A percentile compares a stretch with the other conserved stretches of the same genome.
phyloP scores from a whole-genome alignment of 2,113 vertebrate species.

The Microcebus jonahi region DNA sequence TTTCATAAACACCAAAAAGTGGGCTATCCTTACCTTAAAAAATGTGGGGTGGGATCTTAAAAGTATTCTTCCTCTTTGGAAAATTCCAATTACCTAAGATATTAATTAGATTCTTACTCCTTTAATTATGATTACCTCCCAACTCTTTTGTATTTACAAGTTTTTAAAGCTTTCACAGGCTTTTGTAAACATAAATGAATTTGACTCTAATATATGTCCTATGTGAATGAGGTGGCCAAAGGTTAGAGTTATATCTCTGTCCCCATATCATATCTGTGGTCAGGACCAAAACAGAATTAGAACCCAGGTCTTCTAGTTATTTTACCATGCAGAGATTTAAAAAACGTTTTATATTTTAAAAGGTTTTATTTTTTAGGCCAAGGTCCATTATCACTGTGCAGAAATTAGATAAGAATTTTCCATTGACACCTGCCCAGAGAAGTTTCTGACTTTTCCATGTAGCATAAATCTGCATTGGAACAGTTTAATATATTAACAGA shows the following conservation, averaged over 20 bases:
- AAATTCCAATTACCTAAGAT: background rate
- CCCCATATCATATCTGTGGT: background rate
- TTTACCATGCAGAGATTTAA: background rate
- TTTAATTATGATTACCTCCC: background rate
- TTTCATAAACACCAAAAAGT: background rate
- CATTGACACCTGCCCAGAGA: background rate
- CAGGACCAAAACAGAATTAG: background rate
- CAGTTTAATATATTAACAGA: background rate
- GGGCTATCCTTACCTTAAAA: background rate
- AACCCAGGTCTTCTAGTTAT: background rate
- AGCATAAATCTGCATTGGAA: background rate
- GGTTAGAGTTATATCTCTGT: fast-evolving
- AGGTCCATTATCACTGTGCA: background rate
- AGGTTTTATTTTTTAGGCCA: background rate
- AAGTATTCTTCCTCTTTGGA: background rate
- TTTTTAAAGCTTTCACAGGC: background rate
- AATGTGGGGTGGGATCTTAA: background rate
- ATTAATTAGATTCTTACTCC: background rate
- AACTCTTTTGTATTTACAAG: background rate
- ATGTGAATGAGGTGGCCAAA: background rate
- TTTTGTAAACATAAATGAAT: background rate
- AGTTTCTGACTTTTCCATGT: background rate
- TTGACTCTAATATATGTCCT: background rate
- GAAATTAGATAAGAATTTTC: background rate
- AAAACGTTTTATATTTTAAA: background rate